Base-by-base conservation (phyloP, 2,888 invertebrate genomes). In the Odontothrips loti region DNA sequence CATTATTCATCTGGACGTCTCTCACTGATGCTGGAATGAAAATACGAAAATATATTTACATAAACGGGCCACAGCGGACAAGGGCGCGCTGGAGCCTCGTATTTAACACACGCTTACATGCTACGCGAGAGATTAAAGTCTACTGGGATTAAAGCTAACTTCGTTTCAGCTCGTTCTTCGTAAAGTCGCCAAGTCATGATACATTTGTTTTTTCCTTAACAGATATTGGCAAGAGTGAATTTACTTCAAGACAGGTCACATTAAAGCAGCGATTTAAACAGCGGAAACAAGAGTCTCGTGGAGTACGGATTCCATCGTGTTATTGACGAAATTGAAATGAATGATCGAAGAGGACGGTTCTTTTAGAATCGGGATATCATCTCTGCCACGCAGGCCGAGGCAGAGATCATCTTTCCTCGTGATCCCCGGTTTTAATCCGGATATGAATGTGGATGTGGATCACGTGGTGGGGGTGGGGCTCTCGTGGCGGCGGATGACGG, bases 401-500 rank as follows among this genome's bases (percentile, higher is more conserved):
- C 34, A 43, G 34, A 43, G 34, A 6, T 2, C 34, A 43, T 2
- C 3, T 6, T 6, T 4, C 34, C 6, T 6, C 34, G 34, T 43
- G 34, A 4, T 2, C 34, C n/a, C n/a, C n/a, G n/a, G n/a, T n/a
- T n/a, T n/a, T n/a, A n/a, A n/a, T n/a, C n/a, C n/a, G n/a, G n/a
- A n/a, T n/a, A n/a, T n/a, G n/a, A n/a, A n/a, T n/a, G n/a, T n/a
- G n/a, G 58, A 15, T n/a, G 58, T 15, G 58, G 58, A n/a, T 75
- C 68, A 75, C 68, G 68, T 75, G 68, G 68, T 75, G 11, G 68
- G 68, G 23, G 68, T 75, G 68, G 68, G 91, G 86, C 93, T 92
- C 85, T 93, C 94, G 85, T 93, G 93, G 84, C 95, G 91, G 85
- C 94, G 92, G 85, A 96, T 92, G 85, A 95, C 95, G 80, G 95